Percentiles rank a stretch among this genome's conserved stretches.
Conservation (phyloP, 2,797 vertebrate genomes). For the Nothura maculosa region DNA sequence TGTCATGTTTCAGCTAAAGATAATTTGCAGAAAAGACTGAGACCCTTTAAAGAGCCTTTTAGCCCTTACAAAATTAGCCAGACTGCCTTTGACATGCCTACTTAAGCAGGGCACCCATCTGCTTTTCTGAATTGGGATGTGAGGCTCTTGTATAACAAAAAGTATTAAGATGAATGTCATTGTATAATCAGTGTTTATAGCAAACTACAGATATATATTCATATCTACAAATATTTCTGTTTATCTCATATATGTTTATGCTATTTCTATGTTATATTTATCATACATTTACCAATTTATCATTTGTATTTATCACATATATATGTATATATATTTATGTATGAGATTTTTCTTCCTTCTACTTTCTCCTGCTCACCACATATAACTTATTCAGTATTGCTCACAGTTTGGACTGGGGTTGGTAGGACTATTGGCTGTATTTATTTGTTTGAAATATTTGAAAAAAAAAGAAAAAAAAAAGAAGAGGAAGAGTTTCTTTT, state of each 20-base stretch:
- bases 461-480: neutral
- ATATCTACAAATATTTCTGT: neutral
- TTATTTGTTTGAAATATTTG: neutral
- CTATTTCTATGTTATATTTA: neutral
- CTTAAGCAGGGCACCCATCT: accelerated
- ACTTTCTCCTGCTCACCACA: neutral
- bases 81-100: neutral
- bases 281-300: neutral
- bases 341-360: neutral
- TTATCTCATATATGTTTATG: neutral
- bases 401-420: neutral
- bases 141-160: neutral
- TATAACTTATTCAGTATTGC: neutral
- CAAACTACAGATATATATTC: accelerated
- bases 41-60: neutral
- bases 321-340: neutral
- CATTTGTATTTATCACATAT: neutral
- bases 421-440: neutral
- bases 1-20: accelerated
- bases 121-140: neutral
- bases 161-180: neutral
- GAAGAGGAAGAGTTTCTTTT: neutral
- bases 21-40: neutral
- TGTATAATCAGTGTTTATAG: neutral
- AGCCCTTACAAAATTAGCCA: neutral